A percentile compares a stretch with the other conserved stretches of the same genome.
phyloP scores from a whole-genome alignment of 1,140 invertebrate genomes.

The Drosophila navojoa region DNA sequence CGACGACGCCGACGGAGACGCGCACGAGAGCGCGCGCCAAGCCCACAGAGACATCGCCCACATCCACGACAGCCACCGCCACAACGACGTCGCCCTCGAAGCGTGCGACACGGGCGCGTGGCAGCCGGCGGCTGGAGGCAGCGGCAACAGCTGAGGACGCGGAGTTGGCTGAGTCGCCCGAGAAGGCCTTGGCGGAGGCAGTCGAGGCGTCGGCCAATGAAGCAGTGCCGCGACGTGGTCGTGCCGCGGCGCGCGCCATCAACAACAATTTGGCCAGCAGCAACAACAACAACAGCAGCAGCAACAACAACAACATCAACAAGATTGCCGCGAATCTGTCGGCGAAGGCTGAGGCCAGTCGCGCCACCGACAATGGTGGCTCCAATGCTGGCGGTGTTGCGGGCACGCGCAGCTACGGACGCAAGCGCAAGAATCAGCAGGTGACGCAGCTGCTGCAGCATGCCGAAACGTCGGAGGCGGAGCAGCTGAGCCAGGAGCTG shows the following conservation, averaged over 20 bases:
- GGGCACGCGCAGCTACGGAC: constrained; percentile 69
- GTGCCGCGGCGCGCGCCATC: constrained; percentile 56
- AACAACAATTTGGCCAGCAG: constrained; percentile 67
- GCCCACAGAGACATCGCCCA: constrained; percentile 31
- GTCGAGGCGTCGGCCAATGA: background rate
- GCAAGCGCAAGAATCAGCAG: constrained; percentile 81
- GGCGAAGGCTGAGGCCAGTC: constrained; percentile 72
- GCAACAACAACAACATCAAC: constrained; percentile 76
- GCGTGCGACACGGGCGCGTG: constrained; percentile 61
- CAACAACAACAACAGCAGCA: constrained; percentile 64
- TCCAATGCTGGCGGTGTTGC: background rate
- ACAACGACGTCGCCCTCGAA: constrained; percentile 22
- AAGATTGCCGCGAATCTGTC: constrained; percentile 76
- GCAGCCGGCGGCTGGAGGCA: constrained; percentile 19
- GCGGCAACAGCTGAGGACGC: constrained; percentile 29
- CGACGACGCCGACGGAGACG: constrained; percentile 34
- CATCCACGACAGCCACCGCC: background rate
- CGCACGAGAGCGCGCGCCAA: constrained; percentile 53
- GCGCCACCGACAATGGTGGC: constrained; percentile 42
- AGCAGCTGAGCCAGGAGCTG: constrained; percentile 24
- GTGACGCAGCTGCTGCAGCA: constrained; percentile 54
- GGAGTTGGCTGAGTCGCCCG: constrained; percentile 40
- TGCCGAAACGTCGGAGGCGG: background rate
- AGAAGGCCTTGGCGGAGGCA: constrained; percentile 3
- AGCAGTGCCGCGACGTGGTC: constrained; percentile 50